Conservation (phyloP, 2,113 vertebrate species). For the Coptodon rendalli region DNA sequence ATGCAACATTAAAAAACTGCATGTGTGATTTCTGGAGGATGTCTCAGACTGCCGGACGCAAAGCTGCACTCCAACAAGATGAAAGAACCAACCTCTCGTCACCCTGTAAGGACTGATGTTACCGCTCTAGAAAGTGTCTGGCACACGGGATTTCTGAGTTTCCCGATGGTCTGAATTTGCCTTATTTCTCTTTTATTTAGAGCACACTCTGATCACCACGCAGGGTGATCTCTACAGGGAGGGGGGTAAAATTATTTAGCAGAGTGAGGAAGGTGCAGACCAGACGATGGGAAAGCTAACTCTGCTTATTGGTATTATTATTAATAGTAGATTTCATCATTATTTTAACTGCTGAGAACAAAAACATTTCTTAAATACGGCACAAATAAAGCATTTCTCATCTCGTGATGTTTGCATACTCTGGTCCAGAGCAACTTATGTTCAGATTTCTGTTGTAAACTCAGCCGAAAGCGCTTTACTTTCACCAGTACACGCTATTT, state of each 20-base stretch:
- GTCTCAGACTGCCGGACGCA: not conserved
- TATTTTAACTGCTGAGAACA: not conserved
- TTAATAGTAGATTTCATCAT: not conserved
- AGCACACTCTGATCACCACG: not conserved
- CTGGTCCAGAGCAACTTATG: not conserved
- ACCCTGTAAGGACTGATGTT: not conserved
- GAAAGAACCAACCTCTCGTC: not conserved
- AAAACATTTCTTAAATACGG: not conserved
- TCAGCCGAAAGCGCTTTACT: not conserved
- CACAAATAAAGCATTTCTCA: not conserved
- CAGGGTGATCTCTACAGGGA: rapidly evolving
- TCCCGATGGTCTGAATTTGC: not conserved
- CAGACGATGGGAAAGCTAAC: not conserved
- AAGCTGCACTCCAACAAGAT: not conserved
- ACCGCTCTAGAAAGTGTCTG: rapidly evolving
- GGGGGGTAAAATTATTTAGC: not conserved
- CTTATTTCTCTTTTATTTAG: not conserved
- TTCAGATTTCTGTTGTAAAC: not conserved
- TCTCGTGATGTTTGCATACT: not conserved
- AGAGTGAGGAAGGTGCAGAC: not conserved
- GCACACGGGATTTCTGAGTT: not conserved
- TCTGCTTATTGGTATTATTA: not conserved
- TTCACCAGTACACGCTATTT: not conserved
- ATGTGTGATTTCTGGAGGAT: not conserved
- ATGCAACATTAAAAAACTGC: not conserved